Evolutionary conservation across 2,797 vertebrate species (phyloP), one percentile per base, ranked within the genome.

Genomic region (Scarus forsteni): DNA sequence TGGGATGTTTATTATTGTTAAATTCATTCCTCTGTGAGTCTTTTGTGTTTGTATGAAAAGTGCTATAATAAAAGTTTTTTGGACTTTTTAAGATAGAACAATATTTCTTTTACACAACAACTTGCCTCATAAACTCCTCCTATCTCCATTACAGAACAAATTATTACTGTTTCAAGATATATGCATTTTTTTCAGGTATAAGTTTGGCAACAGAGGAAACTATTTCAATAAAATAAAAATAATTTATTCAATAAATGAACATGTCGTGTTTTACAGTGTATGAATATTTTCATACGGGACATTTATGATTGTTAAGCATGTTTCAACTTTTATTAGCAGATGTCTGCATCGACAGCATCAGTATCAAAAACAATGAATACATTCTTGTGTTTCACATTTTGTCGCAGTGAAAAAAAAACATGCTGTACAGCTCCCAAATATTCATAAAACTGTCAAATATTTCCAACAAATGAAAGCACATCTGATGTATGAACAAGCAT

Each of bases 301-400:
- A 52, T 54, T 45, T 8, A 0, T 12, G n/a, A 52, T 43, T 40
- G 12, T 63, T 57, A 52, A 43, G 39, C 61, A 70, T 53, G 3
- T 51, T 58, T 66, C 16, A 46, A 13, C 19, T 2, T 45, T 63
- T 60, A 36, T 54, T 35, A 59, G 42, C 2, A 49, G n/a, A 57
- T 34, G 16, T 5, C 0, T 56, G 16, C 39, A 73, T 14, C 35
- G 14, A 46, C 45, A 56, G 36, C 34, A 0, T 51, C 40, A 59
- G n/a, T 46, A 65, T 68, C 11, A 66, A 81, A 65, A 50, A 64
- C 38, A 38, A 38, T 34, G 45, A 15, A 51, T 57, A 66, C 58
- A 77, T 66, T 77, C 65, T 16, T 66, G 13, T 57, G 11, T 10
- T 60, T 52, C 45, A 19, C 13, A 8, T 7, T 58, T 52, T 19